Evolutionary conservation across 2,797 vertebrate genomes (phyloP).

Genomic region (Hemibagrus guttatus): DNA sequence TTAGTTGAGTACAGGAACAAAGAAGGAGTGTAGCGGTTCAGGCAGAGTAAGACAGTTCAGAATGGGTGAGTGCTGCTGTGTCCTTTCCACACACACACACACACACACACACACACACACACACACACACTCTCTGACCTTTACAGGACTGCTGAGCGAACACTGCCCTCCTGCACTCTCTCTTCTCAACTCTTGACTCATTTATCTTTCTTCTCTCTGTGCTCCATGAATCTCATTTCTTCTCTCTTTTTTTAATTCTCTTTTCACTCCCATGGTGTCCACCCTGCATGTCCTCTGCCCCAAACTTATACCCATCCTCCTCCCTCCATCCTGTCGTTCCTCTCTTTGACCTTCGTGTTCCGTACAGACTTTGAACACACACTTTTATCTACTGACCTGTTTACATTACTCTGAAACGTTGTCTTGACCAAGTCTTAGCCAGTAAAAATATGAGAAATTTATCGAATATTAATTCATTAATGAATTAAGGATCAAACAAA

Average conservation of each 20-base stretch:
- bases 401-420: not conserved
- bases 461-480: not conserved
- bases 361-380: not conserved
- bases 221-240: not conserved
- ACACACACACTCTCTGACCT: conserved; percentile 40
- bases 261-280: not conserved
- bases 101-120: not conserved
- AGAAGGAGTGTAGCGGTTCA: conserved; percentile 6
- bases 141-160: conserved; percentile 39
- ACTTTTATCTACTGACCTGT: not conserved
- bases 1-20: not conserved
- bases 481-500: not conserved
- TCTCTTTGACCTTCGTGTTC: not conserved
- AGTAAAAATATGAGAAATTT: not conserved
- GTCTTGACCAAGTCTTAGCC: not conserved
- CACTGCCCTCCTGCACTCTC: conserved; percentile 32
- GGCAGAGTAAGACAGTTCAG: not conserved
- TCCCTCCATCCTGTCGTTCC: not conserved
- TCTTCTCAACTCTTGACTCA: conserved; percentile 26
- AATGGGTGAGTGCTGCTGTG: not conserved
- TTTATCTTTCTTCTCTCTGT: conserved; percentile 15
- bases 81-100: conserved; percentile 6
- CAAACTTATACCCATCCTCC: not conserved
- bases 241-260: conserved; percentile 2
- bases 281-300: not conserved